Percentiles rank a stretch among this genome's conserved stretches.
Evolutionary conservation across 2,888 invertebrate genomes (phyloP).

Genomic region (Rhimphoctona megacephalus): DNA sequence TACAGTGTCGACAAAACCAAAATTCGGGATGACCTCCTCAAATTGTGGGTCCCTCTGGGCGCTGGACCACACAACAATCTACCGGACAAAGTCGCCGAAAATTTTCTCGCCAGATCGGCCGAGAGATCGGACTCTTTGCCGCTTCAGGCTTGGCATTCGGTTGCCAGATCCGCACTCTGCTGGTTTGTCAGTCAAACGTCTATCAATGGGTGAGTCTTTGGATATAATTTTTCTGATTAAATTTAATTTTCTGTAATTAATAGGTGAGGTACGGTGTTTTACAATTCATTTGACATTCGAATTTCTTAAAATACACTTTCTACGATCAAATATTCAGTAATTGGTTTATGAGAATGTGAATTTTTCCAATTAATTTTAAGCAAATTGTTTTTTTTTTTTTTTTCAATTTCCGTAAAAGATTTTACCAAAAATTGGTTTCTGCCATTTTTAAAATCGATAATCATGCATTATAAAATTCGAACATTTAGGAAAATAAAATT

Average conservation of each 20-base stretch:
- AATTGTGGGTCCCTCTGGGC: slow-evolving; percentile 88
- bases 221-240: not conserved
- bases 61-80: slow-evolving; percentile 82
- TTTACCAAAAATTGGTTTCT: not conserved
- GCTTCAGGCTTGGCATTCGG: slow-evolving; percentile 95
- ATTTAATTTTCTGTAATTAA: not conserved
- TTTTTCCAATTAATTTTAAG: not conserved
- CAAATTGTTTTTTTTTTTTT: slow-evolving; percentile 1
- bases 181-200: slow-evolving; percentile 98
- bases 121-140: slow-evolving; percentile 94
- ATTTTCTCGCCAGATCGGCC: slow-evolving; percentile 90
- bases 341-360: not conserved
- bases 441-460: not conserved
- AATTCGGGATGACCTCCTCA: slow-evolving; percentile 86
- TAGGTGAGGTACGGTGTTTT: not conserved
- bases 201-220: slow-evolving; percentile 93
- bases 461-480: not conserved
- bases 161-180: slow-evolving; percentile 93
- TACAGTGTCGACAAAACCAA: slow-evolving; percentile 88
- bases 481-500: not conserved
- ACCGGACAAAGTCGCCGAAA: slow-evolving; percentile 90
- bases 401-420: not conserved
- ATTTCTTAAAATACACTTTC: not conserved
- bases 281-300: not conserved
- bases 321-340: not conserved